Evolutionary conservation across 2,113 vertebrate genomes (phyloP).

Genomic region (Rutilus rutilus): DNA sequence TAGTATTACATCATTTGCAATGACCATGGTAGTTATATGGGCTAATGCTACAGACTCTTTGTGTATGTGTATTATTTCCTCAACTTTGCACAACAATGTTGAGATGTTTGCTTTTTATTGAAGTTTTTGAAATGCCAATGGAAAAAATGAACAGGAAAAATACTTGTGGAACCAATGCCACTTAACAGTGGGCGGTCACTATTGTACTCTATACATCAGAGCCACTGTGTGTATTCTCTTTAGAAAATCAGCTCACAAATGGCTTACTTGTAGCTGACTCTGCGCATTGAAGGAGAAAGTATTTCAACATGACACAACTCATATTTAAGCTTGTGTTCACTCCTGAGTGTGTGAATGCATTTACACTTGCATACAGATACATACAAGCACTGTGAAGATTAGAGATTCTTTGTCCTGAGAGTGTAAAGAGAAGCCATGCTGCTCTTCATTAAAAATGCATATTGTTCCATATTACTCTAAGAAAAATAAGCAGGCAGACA

Average conservation of each 20-base stretch:
- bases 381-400: slow-evolving; percentile 64
- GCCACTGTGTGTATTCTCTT: slow-evolving; percentile 5
- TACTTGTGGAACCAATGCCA: neutral
- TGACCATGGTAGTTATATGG: no score
- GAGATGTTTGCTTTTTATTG: neutral
- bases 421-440: slow-evolving; percentile 66
- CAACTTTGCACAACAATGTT: no score
- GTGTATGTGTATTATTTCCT: no score
- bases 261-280: slow-evolving; percentile 8
- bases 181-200: neutral
- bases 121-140: neutral
- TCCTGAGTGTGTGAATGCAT: neutral
- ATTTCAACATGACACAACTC: neutral
- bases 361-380: slow-evolving; percentile 20
- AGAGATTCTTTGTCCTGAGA: slow-evolving; percentile 71
- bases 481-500: slow-evolving; percentile 18
- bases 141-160: neutral
- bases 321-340: neutral
- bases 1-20: no score
- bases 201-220: neutral
- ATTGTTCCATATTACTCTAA: slow-evolving; percentile 62
- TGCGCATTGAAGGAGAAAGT: neutral
- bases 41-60: no score
- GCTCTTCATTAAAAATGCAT: slow-evolving; percentile 74
- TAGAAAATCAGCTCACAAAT: neutral